Base-by-base conservation (phyloP, 2,888 invertebrate genomes). In the Cantharis lateralis region DNA sequence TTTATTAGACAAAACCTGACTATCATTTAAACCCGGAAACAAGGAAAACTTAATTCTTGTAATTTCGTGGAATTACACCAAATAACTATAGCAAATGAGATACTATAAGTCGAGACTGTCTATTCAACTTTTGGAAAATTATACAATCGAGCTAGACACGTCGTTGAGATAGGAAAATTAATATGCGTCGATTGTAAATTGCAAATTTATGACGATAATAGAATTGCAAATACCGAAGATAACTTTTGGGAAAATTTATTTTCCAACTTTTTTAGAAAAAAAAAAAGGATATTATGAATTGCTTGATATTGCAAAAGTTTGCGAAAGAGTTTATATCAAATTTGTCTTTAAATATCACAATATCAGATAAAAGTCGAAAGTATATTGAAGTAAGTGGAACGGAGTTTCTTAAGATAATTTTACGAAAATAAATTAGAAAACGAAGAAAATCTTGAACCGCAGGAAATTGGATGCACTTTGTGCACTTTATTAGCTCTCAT, bases 1-100 rank as follows among this genome's bases (percentile, higher is more conserved):
- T 66, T 24, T 66, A 66, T 66, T 66, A 20, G 20, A 66, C 64
- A 66, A 66, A 66, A 66, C 64, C 64, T 66, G 64, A 66, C 64
- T 66, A 66, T 66, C 64, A 66, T 66, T 66, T 66, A 18, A 20
- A 66, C 24, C 15, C 20, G 64, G 20, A 66, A 66, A 66, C 64
- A 66, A 66, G 64, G 64, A 66, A 66, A 66, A 24, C 64, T 24
- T 24, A 66, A 66, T n/a, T 66, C 64, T 24, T 66, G 24, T 24
- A 66, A 66, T 66, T 66, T 24, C 24, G 24, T 66, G n/a, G 20
- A 66, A 66, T 66, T 66, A 66, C 24, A 20, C 64, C 64, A 66
- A 66, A 66, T 66, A 66, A 66, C 20, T 66, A 66, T 20, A 66
- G 13, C 64, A 66, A 66, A 66, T 66, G 64, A 66, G 64, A 66